Evolutionary conservation across 2,113 vertebrate genomes (phyloP).

Genomic region (Dolichotis patagonum): DNA sequence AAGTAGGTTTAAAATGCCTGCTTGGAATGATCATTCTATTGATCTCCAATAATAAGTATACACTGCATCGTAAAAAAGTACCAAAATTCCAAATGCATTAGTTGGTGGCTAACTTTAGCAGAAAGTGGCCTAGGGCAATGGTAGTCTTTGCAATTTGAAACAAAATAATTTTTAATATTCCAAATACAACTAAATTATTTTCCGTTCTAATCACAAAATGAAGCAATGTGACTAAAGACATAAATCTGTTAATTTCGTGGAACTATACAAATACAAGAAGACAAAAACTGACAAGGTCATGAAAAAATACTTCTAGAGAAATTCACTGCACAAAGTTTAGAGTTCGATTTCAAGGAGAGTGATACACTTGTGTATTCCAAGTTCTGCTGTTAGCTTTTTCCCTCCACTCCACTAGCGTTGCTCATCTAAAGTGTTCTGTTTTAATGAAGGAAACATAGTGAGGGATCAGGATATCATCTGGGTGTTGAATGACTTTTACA

Average conservation of each 20-base stretch:
- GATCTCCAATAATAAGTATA: neutral
- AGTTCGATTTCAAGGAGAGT: neutral
- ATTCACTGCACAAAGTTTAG: neutral
- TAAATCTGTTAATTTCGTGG: neutral
- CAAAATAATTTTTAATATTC: neutral
- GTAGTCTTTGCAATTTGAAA: neutral
- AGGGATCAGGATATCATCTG: neutral
- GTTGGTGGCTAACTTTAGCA: neutral
- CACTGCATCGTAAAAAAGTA: neutral
- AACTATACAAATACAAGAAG: neutral
- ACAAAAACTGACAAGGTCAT: neutral
- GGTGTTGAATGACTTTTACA: neutral
- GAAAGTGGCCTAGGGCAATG: neutral
- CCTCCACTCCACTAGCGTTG: neutral
- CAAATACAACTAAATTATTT: neutral
- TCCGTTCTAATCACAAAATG: neutral
- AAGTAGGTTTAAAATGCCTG: neutral
- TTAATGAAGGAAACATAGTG: neutral
- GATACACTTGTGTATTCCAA: neutral
- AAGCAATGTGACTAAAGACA: neutral
- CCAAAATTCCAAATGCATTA: neutral
- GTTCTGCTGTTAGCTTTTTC: neutral
- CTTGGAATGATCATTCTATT: neutral
- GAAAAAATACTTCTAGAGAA: neutral
- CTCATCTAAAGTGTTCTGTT: too few species aligned